Evolutionary conservation across 30 jellyfish, hydroid and myxozoan genomes (phyloP).

Genomic region (Hydractinia symbiolongicarpus): DNA sequence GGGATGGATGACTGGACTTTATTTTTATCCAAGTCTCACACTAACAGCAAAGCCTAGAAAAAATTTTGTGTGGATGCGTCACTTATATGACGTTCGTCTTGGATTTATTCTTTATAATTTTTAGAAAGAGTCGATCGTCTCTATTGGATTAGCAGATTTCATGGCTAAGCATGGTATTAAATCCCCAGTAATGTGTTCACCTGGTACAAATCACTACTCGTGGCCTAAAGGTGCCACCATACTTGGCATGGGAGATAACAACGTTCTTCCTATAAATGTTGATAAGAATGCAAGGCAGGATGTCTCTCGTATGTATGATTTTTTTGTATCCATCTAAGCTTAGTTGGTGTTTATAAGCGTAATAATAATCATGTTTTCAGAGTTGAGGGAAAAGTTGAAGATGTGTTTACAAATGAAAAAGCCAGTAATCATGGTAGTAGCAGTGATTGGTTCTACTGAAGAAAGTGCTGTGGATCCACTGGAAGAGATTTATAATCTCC

Average conservation of each 20-base stretch:
- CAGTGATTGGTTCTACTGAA: slow-evolving; percentile 57
- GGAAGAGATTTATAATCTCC: slow-evolving; percentile 13
- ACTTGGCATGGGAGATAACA: slow-evolving; percentile 41
- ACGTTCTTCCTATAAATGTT: slow-evolving; percentile 39
- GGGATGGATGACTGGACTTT: too few species aligned
- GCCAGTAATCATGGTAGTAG: slow-evolving; percentile 45
- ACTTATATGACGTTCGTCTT: too few species aligned
- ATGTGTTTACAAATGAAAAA: slow-evolving; percentile 19
- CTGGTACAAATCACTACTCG: slow-evolving; percentile 57
- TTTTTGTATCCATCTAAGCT: too few species aligned
- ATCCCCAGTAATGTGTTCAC: slow-evolving; percentile 39
- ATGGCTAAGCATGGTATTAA: slow-evolving; percentile 17
- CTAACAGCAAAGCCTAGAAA: too few species aligned
- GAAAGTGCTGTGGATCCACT: slow-evolving; percentile 75
- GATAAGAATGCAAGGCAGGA: slow-evolving; percentile 27
- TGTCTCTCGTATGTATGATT: too few species aligned
- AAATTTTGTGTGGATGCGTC: too few species aligned
- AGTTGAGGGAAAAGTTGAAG: slow-evolving; percentile 20
- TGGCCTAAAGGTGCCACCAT: slow-evolving; percentile 58
- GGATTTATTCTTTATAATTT: neutral
- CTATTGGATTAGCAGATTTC: slow-evolving; percentile 35
- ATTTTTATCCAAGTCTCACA: too few species aligned
- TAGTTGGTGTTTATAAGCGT: too few species aligned
- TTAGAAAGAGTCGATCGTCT: slow-evolving; percentile 16
- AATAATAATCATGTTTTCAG: slow-evolving; percentile 1